Percentiles rank a stretch among this genome's conserved stretches.
Evolutionary conservation across 2,113 vertebrate species (phyloP).

Genomic region (Australoheros scitulus): DNA sequence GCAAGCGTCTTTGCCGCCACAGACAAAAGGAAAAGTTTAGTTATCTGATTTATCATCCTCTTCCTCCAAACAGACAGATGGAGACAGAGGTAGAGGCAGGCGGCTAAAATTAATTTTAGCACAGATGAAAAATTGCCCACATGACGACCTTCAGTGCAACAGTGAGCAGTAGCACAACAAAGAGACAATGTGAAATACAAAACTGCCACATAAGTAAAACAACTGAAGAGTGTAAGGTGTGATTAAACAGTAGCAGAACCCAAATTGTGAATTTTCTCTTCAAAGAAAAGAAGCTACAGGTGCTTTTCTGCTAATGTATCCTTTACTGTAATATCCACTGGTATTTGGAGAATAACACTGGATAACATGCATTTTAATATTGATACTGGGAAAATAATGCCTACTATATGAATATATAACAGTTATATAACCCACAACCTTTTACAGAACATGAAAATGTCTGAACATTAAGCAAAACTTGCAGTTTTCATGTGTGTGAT

Average conservation of each 20-base stretch:
- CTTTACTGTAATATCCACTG: background rate
- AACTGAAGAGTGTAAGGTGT: background rate
- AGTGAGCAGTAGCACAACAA: constrained; percentile 13
- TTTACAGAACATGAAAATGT: background rate
- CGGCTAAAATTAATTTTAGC: constrained; percentile 48
- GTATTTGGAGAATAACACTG: background rate
- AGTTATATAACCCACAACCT: too few relatives aligned
- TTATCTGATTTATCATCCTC: constrained; percentile 51
- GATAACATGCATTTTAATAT: background rate
- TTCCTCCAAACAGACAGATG: constrained; percentile 19
- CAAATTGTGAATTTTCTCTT: background rate
- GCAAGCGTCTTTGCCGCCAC: constrained; percentile 10
- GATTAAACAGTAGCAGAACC: background rate
- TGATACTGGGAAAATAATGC: background rate
- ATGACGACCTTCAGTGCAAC: constrained; percentile 29
- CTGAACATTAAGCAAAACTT: background rate
- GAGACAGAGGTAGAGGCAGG: constrained; percentile 30
- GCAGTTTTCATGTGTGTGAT: background rate
- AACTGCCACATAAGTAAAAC: background rate
- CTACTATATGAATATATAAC: too few relatives aligned
- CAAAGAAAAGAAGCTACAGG: background rate
- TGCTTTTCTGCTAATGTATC: background rate
- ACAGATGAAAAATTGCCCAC: constrained; percentile 43
- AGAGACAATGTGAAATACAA: background rate
- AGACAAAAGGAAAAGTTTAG: constrained; percentile 43